These are phyloP conservation scores for Chymomyza caudatula DNA, from an alignment of 2,888 invertebrate genomes.

Conservation along the genomic window DNA sequence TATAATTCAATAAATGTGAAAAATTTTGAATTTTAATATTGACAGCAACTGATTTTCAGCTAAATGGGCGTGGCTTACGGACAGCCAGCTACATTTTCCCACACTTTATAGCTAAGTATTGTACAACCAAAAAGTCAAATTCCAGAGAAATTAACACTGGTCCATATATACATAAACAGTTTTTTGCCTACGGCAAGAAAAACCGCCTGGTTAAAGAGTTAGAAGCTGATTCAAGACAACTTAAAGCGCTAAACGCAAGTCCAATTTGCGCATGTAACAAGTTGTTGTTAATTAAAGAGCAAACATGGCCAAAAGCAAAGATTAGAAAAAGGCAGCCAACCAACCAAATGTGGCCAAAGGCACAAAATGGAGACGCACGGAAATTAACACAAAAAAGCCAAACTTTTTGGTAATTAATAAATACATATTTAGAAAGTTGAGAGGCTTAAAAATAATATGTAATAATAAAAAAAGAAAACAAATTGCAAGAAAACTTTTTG, in stretches of 20 bases:
- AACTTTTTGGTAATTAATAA: slow-evolving; percentile 25
- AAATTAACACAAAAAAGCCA: not conserved
- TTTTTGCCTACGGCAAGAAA: slow-evolving; percentile 7
- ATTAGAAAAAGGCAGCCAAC: slow-evolving; percentile 33
- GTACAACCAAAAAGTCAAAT: slow-evolving; percentile 50
- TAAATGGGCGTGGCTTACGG: not conserved
- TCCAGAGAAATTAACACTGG: slow-evolving; percentile 55
- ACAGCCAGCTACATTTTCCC: not conserved
- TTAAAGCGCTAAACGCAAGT: slow-evolving; percentile 39
- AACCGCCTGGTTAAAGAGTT: not conserved
- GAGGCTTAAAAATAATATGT: slow-evolving; percentile 21
- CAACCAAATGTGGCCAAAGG: slow-evolving; percentile 11
- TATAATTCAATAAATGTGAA: not conserved
- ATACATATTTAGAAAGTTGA: slow-evolving; percentile 54
- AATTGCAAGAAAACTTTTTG: slow-evolving; percentile 2
- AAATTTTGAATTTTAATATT: too few species aligned
- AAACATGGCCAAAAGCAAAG: slow-evolving; percentile 50
- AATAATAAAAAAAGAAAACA: slow-evolving; percentile 22
- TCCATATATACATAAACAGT: not conserved
- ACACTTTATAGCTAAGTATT: slow-evolving; percentile 37
- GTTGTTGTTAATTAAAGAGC: slow-evolving; percentile 69
- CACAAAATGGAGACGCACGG: slow-evolving; percentile 48
- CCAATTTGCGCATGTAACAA: slow-evolving; percentile 69
- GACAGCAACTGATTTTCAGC: not conserved
- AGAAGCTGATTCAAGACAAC: not conserved